Percentiles rank a stretch among this genome's conserved stretches.
phyloP scores from a whole-genome alignment of 2,797 vertebrate genomes.

The Lithobates sylvaticus region DNA sequence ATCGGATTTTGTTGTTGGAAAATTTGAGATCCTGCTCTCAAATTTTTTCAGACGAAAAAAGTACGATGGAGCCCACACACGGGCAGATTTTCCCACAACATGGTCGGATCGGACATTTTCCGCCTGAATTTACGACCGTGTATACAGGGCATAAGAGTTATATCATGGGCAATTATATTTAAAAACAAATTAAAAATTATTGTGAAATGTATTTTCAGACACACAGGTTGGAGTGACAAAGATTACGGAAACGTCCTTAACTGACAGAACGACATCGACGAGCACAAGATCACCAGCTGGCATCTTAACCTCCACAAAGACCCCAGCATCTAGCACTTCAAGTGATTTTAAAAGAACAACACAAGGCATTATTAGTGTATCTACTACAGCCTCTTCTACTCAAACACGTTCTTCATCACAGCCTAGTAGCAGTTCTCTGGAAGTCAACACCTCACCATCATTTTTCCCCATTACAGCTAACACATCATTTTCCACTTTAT shows the following conservation, averaged over 20 bases:
- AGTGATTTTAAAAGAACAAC: slow-evolving; percentile 11
- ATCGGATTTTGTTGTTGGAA: too few relatives aligned
- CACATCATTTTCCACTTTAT: neutral
- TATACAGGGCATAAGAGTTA: too few relatives aligned
- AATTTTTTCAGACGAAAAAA: too few relatives aligned
- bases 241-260: neutral
- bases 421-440: neutral
- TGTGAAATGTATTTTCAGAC: slow-evolving; percentile 3
- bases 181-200: too few relatives aligned
- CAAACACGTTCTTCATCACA: neutral
- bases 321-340: neutral
- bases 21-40: too few relatives aligned
- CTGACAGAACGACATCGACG: neutral
- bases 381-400: neutral
- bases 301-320: neutral
- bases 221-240: neutral
- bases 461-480: neutral
- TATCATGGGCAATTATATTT: too few relatives aligned
- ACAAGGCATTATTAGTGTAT: neutral
- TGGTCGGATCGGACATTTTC: too few relatives aligned
- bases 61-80: too few relatives aligned
- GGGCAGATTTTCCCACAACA: too few relatives aligned
- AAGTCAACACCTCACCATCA: neutral
- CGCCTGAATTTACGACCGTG: too few relatives aligned
- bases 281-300: neutral